Base-by-base conservation (phyloP, 2,888 invertebrate species). In the Drosophila pseudotalamancana region DNA sequence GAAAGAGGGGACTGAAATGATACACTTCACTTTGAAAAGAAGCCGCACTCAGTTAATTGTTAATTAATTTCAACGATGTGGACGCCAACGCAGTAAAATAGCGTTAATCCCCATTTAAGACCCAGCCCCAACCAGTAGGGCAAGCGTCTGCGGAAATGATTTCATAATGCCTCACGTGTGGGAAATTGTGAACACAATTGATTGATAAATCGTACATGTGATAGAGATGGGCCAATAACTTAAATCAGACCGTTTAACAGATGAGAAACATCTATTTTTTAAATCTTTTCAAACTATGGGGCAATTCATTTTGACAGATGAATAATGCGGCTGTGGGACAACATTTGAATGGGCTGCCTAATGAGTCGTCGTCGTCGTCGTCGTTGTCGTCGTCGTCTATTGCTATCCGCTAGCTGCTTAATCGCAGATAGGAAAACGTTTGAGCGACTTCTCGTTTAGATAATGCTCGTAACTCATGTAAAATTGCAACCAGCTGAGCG, bases 381-480 rank as follows among this genome's bases (percentile, higher is more conserved):
- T n/a, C n/a, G n/a, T n/a, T n/a, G n/a, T n/a, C n/a, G n/a, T 31
- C 9, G 11, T 6, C 19, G 23, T 37, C 32, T 35, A 9, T 35
- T 6, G 19, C 37, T n/a, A 19, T 21, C n/a, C 37, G 6, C 37
- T 21, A 27, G 23, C 27, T 6, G n/a, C 45, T 45, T 18, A 19
- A 19, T 23, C n/a, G 14, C 18, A 35, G 27, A 14, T 51, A 43
- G 61, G 27, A 32, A 63, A 42, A 25, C 39, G 34, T 57, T 39
- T 40, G 39, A 63, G 53, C 43, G 37, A 72, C 63, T 48, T 63
- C 56, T 40, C 64, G 59, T 60, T 66, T 70, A 83, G 80, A 83
- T 77, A 70, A 64, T 54, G 45, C 57, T 31, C 48, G 57, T 56
- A 49, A 50, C 59, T 81, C 62, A 67, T 57, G 46, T 14, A 35